A percentile compares a stretch with the other conserved stretches of the same genome.
These are phyloP conservation scores for Poecile atricapillus DNA, from an alignment of 2,113 vertebrate species.

Conservation along the genomic window DNA sequence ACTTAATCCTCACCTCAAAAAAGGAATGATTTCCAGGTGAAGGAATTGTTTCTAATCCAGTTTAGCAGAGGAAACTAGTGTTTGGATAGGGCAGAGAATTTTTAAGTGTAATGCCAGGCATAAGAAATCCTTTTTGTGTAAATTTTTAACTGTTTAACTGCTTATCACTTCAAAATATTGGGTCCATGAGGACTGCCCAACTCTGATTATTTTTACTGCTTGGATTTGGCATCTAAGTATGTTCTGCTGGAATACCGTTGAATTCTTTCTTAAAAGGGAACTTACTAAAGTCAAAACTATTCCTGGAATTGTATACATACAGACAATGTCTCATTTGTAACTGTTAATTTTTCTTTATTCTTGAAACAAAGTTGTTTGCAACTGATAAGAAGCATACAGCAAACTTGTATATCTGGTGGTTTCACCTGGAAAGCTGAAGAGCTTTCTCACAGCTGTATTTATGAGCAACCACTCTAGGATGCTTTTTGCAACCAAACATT, in stretches of 20 bases:
- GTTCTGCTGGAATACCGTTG: background rate
- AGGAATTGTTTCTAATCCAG: background rate
- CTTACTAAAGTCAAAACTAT: background rate
- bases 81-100: background rate
- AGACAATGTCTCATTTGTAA: background rate
- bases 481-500: slow-evolving; percentile 63
- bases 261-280: background rate
- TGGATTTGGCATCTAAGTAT: background rate
- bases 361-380: background rate
- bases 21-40: background rate
- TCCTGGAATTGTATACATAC: background rate
- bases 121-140: background rate
- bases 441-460: background rate
- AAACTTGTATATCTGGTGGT: background rate
- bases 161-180: background rate
- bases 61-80: background rate
- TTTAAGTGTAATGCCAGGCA: background rate
- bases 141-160: background rate
- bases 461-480: slow-evolving; percentile 35
- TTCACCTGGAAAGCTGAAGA: background rate
- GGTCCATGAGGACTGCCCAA: background rate
- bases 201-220: background rate
- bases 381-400: background rate
- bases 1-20: background rate
- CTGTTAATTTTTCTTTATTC: background rate